Evolutionary conservation across 1,140 invertebrate genomes (phyloP).

Genomic region (Artemia franciscana): DNA sequence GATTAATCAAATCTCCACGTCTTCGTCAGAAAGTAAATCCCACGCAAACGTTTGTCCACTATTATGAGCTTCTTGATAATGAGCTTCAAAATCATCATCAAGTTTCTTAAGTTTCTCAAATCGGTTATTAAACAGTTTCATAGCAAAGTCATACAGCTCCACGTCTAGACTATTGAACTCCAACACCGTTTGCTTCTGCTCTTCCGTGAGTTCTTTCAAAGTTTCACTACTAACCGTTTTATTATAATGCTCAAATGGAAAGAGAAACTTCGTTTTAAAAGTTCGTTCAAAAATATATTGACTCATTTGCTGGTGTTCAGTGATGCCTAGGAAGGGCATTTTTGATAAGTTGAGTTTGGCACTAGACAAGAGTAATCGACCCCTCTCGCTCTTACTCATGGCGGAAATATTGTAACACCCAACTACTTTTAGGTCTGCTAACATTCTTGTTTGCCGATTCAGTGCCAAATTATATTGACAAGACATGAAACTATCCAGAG

Average conservation of each 20-base stretch:
- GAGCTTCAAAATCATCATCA: no score
- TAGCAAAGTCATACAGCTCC: slow-evolving; percentile 80
- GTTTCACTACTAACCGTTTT: slow-evolving; percentile 54
- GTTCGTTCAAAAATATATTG: slow-evolving; percentile 93
- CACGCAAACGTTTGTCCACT: no score
- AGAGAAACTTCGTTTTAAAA: slow-evolving; percentile 72
- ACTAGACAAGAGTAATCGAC: slow-evolving; percentile 64
- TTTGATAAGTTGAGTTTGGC: slow-evolving; percentile 81
- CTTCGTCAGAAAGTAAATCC: no score
- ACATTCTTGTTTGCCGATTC: no score
- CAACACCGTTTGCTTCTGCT: slow-evolving; percentile 38
- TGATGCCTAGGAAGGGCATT: slow-evolving; percentile 92
- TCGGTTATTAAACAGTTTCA: slow-evolving; percentile 59
- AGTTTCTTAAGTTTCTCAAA: slow-evolving; percentile 52
- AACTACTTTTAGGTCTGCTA: slow-evolving; percentile 75
- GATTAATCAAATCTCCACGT: no score
- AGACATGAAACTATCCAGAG: no score
- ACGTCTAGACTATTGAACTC: slow-evolving; percentile 69
- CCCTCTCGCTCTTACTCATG: slow-evolving; percentile 37
- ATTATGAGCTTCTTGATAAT: no score
- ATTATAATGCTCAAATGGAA: slow-evolving; percentile 72
- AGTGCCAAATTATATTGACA: no score
- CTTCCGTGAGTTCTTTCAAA: slow-evolving; percentile 38
- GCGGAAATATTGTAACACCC: slow-evolving; percentile 79
- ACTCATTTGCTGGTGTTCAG: slow-evolving; percentile 77